phyloP scores from a whole-genome alignment of 2,888 invertebrate genomes.

The Rhorus exstirpatorius region DNA sequence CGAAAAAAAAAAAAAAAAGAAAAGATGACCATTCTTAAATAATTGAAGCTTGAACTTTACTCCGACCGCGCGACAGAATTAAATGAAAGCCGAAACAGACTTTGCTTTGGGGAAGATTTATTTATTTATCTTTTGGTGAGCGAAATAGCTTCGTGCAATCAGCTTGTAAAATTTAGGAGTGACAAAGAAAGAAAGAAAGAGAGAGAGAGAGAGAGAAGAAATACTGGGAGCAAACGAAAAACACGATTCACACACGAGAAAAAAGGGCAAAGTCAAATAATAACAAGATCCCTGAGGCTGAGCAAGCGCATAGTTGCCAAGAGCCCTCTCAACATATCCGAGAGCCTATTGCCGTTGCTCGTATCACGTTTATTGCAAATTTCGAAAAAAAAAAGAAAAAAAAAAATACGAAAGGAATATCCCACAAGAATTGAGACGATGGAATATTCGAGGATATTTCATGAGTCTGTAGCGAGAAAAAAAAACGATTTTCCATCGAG shows the following conservation, averaged over 20 bases:
- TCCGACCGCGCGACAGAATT: background rate
- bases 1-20: background rate
- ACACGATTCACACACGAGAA: conserved; percentile 10
- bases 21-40: background rate
- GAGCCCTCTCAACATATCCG: conserved; percentile 21
- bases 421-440: background rate
- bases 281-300: conserved; percentile 50
- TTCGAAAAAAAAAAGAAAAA: conserved; percentile 19
- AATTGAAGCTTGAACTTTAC: background rate
- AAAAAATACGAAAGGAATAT: background rate
- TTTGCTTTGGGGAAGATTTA: background rate
- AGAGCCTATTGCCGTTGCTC: conserved; percentile 26
- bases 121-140: background rate
- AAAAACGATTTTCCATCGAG: background rate
- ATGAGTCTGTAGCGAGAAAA: background rate
- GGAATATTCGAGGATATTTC: background rate
- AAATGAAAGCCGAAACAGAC: background rate
- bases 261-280: conserved; percentile 47
- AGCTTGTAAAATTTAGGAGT: conserved; percentile 33
- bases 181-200: conserved; percentile 12
- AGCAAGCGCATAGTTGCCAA: conserved; percentile 41
- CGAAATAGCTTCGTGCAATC: conserved; percentile 15
- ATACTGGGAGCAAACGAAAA: no score
- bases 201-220: no score
- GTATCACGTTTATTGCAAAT: conserved; percentile 40